These are phyloP conservation scores for Melanotaenia parkinsoni DNA, from an alignment of 2,797 vertebrate genomes.

Conservation along the genomic window DNA sequence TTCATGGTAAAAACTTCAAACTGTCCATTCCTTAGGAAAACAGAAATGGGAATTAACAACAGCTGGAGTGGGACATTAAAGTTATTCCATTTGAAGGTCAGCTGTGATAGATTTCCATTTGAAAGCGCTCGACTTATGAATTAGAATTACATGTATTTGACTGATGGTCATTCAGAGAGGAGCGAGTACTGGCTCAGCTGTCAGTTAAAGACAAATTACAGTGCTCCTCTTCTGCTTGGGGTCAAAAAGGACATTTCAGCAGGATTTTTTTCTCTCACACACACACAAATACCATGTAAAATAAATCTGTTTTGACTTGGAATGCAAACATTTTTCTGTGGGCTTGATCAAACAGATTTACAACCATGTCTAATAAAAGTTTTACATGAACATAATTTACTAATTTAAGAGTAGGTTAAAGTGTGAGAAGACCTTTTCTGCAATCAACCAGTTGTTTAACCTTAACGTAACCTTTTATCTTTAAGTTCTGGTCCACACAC, in stretches of 20 bases:
- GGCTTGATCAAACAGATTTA: background rate
- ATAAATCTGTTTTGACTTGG: background rate
- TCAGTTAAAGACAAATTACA: constrained; percentile 19
- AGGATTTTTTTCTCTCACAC: background rate
- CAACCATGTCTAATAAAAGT: background rate
- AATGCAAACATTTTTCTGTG: background rate
- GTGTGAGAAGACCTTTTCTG: background rate
- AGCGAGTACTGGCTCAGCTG: constrained; percentile 6
- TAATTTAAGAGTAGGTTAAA: background rate
- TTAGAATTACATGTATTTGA: constrained; percentile 3
- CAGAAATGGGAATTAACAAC: background rate
- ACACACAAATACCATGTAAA: background rate
- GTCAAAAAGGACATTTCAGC: background rate
- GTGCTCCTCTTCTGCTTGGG: background rate
- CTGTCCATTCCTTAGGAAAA: background rate
- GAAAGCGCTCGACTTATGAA: background rate
- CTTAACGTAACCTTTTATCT: constrained; percentile 49
- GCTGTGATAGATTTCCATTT: constrained; percentile 7
- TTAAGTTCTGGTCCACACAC: constrained; percentile 34
- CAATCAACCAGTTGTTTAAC: background rate
- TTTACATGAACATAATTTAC: background rate
- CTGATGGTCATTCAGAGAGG: constrained; percentile 4
- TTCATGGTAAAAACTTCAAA: background rate
- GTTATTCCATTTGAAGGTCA: background rate
- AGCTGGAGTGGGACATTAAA: background rate